Evolutionary conservation across 1,140 invertebrate genomes (phyloP), one percentile per base, ranked within the genome.

Genomic region (Drosophila leontia): DNA sequence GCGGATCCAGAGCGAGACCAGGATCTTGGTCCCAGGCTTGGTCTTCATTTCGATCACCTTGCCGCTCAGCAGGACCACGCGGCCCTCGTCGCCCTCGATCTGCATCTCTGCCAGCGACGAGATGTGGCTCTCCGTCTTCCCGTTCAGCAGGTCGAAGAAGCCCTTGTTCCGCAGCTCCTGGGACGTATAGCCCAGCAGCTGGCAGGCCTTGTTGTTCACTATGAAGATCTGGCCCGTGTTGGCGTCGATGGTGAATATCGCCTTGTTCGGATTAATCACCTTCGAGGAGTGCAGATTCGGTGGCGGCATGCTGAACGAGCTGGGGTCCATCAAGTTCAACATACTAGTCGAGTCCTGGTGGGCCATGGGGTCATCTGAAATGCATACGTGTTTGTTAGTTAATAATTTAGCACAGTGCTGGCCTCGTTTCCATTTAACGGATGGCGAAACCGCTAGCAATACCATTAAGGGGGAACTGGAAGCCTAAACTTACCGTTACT

Each of bases 1-100:
- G 48, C 94, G 93, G 61, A 95, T 94, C 95, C 95, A 96, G 7
- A 95, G 84, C 0, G 95, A 95, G 7, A 95, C 95, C 51, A 95
- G 94, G 1, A 95, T 88, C 13, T 94, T 92, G 4, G 92, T 75
- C 11, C 94, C 94, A 69, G 93, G 91, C 67, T 94, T 94, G 19
- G 94, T 93, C n/a, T 94, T 72, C 58, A 95, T 93, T 91, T 95
- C 95, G 11, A 95, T 94, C 70, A 95, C 93, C 93, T 95, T 95
- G 65, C 95, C 95, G 85, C 94, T 94, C 15, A 95, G 92, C 26
- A 95, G 81, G 3, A 95, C 93, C 37, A 95, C 83, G 53, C 95
- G 94, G 9, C 95, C 94, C 85, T 94, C 94, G 60, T 94, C 94
- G 51, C 94, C 93, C 50, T 94, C 93, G 42, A 94, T 93, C 45